Base-by-base conservation (phyloP, 2,113 vertebrate genomes). In the Lates calcarifer region DNA sequence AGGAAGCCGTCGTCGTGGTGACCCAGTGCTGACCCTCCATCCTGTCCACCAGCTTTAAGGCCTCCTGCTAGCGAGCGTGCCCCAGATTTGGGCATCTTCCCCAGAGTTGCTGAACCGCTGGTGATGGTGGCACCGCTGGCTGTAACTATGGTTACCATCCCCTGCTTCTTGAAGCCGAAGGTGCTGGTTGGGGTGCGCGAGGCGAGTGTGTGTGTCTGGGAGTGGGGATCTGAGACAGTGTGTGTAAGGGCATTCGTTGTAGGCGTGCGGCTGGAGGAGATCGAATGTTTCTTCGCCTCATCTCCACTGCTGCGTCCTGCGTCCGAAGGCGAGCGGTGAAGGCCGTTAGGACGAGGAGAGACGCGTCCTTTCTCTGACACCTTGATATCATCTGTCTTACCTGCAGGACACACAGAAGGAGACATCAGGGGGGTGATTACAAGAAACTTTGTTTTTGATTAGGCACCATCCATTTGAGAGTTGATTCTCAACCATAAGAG, bases 141-240 rank as follows among this genome's bases (percentile, higher is more conserved):
- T 3, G 98, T 98, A 62, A 98, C 96, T 91, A 99, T 95, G 70
- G 97, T 95, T 71, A 97, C 95, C 72, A 96, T 95, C 53, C 96
- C 95, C 85, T 96, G 96, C 88, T 99, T 99, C 95, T 99, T 99
- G 93, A 98, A 99, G 83, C 98, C 97, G 51, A 99, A 99, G 41
- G 96, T 94, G 93, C 96, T 98, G 91, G 97, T 96, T 10, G 97
- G 49, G 2, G 95, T 91, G 71, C 97, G 96, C 7, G 95, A 94
- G 68, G 90, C 24, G n/a, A 84, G 75, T 0, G 84, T 3, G 24
- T 92, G 89, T 1, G 90, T 84, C 26, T 90, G 91, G 2, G 88
- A 15, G 58, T 89, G 88, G 6, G 85, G 64, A 43, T 93, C 93
- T 0, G 91, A 90, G 17, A 80, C 39, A 0, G 90, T 78, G 89